phyloP scores from a whole-genome alignment of 2,888 invertebrate genomes.

The Drosophila monieri region DNA sequence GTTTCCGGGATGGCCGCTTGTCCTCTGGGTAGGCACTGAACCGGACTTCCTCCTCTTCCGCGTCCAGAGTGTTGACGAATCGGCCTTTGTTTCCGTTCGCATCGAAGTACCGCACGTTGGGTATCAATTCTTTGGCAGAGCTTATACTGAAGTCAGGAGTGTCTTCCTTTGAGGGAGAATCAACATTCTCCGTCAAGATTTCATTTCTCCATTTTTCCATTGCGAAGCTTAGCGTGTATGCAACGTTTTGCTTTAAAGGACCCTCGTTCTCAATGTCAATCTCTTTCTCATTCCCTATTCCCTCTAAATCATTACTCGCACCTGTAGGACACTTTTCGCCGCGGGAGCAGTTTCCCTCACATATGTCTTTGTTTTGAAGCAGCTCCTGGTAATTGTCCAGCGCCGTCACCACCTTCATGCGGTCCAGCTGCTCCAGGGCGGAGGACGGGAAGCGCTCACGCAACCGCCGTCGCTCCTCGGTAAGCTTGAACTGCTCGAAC shows the following conservation, averaged over 20 bases:
- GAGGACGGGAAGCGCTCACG: conserved; percentile 93
- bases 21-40: background rate
- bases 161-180: background rate
- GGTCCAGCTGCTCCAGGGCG: conserved; percentile 89
- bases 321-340: conserved; percentile 94
- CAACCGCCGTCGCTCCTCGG: conserved; percentile 93
- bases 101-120: conserved; percentile 66
- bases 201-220: conserved; percentile 66
- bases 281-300: background rate
- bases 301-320: conserved; percentile 70
- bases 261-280: background rate
- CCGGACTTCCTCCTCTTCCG: conserved; percentile 4
- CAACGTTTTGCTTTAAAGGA: conserved; percentile 7
- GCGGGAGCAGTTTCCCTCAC: conserved; percentile 93
- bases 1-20: background rate
- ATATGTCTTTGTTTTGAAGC: conserved; percentile 91
- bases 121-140: conserved; percentile 58
- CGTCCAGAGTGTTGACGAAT: conserved; percentile 60
- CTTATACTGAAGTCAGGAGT: conserved; percentile 15
- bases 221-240: conserved; percentile 51
- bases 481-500: conserved; percentile 91
- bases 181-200: background rate
- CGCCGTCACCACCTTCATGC: conserved; percentile 90
- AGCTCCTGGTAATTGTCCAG: conserved; percentile 93
- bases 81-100: conserved; percentile 41